phyloP scores from a whole-genome alignment of 2,888 invertebrate genomes.

The Macaria notata region DNA sequence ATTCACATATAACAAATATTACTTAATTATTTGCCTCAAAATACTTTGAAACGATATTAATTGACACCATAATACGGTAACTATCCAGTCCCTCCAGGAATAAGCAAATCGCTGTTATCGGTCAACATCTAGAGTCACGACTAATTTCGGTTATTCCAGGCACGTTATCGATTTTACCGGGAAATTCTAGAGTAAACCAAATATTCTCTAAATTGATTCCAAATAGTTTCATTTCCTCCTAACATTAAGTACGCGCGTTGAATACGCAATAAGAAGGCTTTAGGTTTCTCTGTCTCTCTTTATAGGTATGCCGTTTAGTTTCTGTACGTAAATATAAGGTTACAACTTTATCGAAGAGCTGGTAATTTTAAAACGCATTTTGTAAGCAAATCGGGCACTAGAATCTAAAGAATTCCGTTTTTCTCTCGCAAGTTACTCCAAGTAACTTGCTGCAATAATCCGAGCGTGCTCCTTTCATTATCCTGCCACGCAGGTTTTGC shows the following conservation, averaged over 20 bases:
- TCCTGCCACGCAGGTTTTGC: constrained; percentile 72
- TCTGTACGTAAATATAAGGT: too few species aligned
- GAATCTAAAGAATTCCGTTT: constrained; percentile 2
- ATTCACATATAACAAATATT: too few species aligned
- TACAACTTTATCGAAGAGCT: too few species aligned
- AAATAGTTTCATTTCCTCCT: constrained; percentile 3
- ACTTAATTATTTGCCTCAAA: too few species aligned
- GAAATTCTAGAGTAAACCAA: constrained; percentile 8
- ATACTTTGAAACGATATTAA: too few species aligned
- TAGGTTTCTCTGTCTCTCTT: too few species aligned
- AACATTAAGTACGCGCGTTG: constrained; percentile 3
- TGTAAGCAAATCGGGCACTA: neutral
- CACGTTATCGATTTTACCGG: constrained; percentile 11
- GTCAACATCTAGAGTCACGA: constrained; percentile 1
- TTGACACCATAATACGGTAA: too few species aligned
- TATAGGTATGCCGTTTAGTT: too few species aligned
- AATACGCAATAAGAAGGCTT: neutral
- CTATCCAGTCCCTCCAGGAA: too few species aligned
- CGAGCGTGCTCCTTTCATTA: constrained; percentile 63
- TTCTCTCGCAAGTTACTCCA: constrained; percentile 4
- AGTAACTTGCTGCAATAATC: constrained; percentile 53
- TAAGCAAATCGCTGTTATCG: neutral
- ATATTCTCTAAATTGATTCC: constrained; percentile 7
- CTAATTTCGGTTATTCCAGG: constrained; percentile 5
- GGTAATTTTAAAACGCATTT: too few species aligned